These are phyloP conservation scores for Coecobrya sp. DNA, from an alignment of 2,888 invertebrate genomes.

Conservation along the genomic window DNA sequence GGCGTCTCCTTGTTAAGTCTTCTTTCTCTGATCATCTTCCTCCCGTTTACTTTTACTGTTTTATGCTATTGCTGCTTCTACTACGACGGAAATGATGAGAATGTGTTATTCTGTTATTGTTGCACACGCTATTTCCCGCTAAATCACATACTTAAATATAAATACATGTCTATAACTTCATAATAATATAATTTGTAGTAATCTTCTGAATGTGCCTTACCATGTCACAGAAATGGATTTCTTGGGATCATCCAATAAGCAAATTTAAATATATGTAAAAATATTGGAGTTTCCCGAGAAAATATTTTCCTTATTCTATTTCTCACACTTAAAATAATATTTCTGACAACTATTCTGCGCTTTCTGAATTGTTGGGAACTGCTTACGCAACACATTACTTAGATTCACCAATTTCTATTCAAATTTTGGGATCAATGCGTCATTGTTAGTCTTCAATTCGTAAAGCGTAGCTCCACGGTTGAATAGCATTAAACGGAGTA, in stretches of 20 bases:
- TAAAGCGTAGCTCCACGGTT: too few relatives aligned
- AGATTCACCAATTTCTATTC: too few relatives aligned
- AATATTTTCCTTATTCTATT: neutral
- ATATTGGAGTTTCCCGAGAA: neutral
- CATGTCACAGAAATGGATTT: neutral
- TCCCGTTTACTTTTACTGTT: neutral
- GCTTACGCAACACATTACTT: too few relatives aligned
- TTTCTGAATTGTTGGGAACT: too few relatives aligned
- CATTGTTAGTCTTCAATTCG: too few relatives aligned
- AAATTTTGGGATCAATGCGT: too few relatives aligned
- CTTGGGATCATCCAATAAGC: neutral
- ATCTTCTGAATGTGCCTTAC: neutral
- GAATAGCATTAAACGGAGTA: too few relatives aligned
- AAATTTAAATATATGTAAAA: too few relatives aligned
- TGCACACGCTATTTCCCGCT: neutral
- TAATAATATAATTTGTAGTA: neutral
- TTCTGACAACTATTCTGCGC: neutral
- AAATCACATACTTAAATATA: neutral
- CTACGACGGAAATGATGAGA: conserved; percentile 36
- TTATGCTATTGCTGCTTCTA: neutral
- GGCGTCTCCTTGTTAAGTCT: conserved; percentile 74
- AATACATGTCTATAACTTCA: neutral
- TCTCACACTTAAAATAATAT: neutral
- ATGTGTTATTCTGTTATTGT: conserved; percentile 6
- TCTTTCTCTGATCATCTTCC: conserved; percentile 54